phyloP scores from a whole-genome alignment of 2,797 vertebrate species.

The Sphaeramia orbicularis region DNA sequence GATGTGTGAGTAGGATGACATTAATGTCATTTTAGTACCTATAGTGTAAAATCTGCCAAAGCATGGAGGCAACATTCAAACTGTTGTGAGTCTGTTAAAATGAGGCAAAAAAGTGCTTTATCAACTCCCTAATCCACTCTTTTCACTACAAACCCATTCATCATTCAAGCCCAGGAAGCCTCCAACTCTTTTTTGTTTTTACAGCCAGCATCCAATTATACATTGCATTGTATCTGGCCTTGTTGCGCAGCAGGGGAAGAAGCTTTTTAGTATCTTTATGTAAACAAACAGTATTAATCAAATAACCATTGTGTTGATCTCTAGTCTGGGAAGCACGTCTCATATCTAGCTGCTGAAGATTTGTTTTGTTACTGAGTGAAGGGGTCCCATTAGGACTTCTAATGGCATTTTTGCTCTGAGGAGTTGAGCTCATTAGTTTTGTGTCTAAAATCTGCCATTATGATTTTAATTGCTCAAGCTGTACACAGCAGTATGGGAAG shows the following conservation, averaged over 20 bases:
- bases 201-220: conserved; percentile 60
- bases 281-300: conserved; percentile 79
- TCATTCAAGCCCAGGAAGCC: conserved; percentile 49
- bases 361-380: conserved; percentile 69
- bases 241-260: conserved; percentile 43
- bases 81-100: conserved; percentile 15
- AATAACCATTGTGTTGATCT: conserved; percentile 69
- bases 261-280: conserved; percentile 63
- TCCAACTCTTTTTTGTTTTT: conserved; percentile 30
- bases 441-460: conserved; percentile 75
- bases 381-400: conserved; percentile 74
- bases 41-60: conserved; percentile 12
- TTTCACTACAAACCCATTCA: conserved; percentile 29
- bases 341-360: conserved; percentile 62
- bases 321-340: conserved; percentile 56
- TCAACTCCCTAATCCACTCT: conserved; percentile 39
- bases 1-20: conserved; percentile 7
- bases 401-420: conserved; percentile 80
- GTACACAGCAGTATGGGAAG: conserved; percentile 48
- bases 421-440: conserved; percentile 78
- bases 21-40: neutral
- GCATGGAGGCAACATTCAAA: conserved; percentile 13
- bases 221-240: conserved; percentile 49
- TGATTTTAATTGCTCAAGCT: conserved; percentile 76
- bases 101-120: conserved; percentile 29